phyloP scores from a whole-genome alignment of 2,888 invertebrate species.

The Cryptophagus acutangulus region DNA sequence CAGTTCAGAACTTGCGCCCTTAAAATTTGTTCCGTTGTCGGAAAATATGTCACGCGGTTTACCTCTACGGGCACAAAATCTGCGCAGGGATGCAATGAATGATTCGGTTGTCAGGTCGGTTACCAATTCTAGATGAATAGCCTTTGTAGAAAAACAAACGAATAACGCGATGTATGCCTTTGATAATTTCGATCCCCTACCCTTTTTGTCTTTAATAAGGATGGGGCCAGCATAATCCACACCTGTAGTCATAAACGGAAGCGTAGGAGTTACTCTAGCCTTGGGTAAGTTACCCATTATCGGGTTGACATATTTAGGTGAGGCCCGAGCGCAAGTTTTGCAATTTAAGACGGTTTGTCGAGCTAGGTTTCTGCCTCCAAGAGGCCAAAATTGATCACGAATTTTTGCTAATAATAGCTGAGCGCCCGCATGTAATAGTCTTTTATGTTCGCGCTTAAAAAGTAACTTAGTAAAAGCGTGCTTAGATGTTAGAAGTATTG shows the following conservation, averaged over 20 bases:
- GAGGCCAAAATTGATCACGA: slow-evolving; percentile 17
- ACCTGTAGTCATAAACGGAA: slow-evolving; percentile 16
- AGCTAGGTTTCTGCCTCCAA: slow-evolving; percentile 12
- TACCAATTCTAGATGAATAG: slow-evolving; percentile 32
- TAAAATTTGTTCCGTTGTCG: slow-evolving; percentile 30
- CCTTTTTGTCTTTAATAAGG: slow-evolving; percentile 7
- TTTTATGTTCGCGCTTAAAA: slow-evolving; percentile 10
- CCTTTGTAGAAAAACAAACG: slow-evolving; percentile 21
- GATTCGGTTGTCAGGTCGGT: slow-evolving; percentile 21
- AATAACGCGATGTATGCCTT: slow-evolving; percentile 19
- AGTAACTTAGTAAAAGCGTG: slow-evolving; percentile 13
- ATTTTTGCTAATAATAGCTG: slow-evolving; percentile 13
- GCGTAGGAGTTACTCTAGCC: slow-evolving; percentile 10
- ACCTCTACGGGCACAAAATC: slow-evolving; percentile 30
- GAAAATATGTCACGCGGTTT: slow-evolving; percentile 19
- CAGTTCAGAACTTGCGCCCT: slow-evolving; percentile 13
- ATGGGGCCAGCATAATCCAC: slow-evolving; percentile 22
- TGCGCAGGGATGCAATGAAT: slow-evolving; percentile 23
- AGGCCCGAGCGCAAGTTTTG: slow-evolving; percentile 13
- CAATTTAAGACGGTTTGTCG: slow-evolving; percentile 12
- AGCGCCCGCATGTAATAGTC: slow-evolving; percentile 16
- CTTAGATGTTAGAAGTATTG: slow-evolving; percentile 10
- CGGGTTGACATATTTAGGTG: slow-evolving; percentile 9
- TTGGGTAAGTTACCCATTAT: slow-evolving; percentile 18
- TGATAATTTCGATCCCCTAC: slow-evolving; percentile 12